Base-by-base conservation (phyloP, 1,140 invertebrate genomes). In the Campoletis sonorensis region DNA sequence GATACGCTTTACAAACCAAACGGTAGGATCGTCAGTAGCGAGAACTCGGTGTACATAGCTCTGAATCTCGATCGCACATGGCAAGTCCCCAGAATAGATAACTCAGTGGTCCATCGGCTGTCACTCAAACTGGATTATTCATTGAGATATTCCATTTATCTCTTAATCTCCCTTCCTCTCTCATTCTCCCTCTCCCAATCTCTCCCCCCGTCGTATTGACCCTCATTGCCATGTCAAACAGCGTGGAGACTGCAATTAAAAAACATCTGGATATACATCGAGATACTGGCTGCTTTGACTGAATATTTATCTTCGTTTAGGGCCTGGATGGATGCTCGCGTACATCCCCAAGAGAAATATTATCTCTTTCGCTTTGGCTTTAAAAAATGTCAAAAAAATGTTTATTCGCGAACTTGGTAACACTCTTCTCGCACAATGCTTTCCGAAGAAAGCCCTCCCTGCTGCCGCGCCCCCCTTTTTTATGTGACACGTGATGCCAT, bases 171-270 rank as follows among this genome's bases (percentile, higher is more conserved):
- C 51, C 51, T 54, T 18, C 51, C 51, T 51, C 49, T 54, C 10
- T 54, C 51, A n/a, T 54, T 54, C 49, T 79, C 71, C 76, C 23
- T 51, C 21, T 76, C 40, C 64, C 10, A 54, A 4, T 49, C 37
- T 30, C 54, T 67, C 67, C 70, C 30, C 70, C 80, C 40, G 79
- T 54, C 51, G 51, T 8, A 54, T 54, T 21, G 51, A 54, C 51
- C 51, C 51, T 54, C 51, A 54, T 85, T 88, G 85, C 85, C 90
- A 90, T 89, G 87, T 89, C 90, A 91, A 90, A 90, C 85, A 86
- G 86, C 82, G 87, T 88, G 89, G 87, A 88, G 89, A 92, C 90
- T 92, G 90, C 83, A 92, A 91, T 82, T 89, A 91, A 92, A 92
- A 91, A 91, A 91, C 85, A 90, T 75, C 86, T 83, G 85, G 81